Base-by-base conservation (phyloP, 2,113 vertebrate species). In the Malaclemys terrapin region DNA sequence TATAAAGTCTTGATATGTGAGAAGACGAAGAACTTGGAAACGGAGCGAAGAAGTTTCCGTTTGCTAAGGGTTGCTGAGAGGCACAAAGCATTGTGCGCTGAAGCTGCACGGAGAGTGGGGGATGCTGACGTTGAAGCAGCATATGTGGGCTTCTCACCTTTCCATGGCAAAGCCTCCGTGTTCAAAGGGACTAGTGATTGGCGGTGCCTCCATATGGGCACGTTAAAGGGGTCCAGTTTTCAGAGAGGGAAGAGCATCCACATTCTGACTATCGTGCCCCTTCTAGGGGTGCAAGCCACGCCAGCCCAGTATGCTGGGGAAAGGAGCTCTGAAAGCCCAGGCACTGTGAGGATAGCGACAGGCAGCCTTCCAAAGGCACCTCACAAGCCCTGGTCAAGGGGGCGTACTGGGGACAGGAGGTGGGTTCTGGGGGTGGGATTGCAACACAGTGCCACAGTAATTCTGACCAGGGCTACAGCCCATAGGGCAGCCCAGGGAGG, bases 1-100 rank as follows among this genome's bases (percentile, higher is more conserved):
- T 83, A 87, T 76, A 76, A 1, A 0, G 10, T 19, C 81, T 80
- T 91, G 86, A 88, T 78, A 54, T 89, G 78, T 78, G 90, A 86
- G 93, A 94, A 14, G 54, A 50, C 45, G 5, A 19, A 94, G 81
- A 89, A 47, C 27, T 72, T 85, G 81, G 45, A 85, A 78, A 53
- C 27, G 80, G 80, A 19, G 49, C 22, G 76, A 52, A 54, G 83
- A 93, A 80, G 50, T 85, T 95, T 91, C 90, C 57, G 49, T 75
- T 80, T 22, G 1, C 0, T 0, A 14, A 87, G 82, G 85, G 85
- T 0, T 90, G 84, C 78, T 42, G 62, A 17, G 54, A 8, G 3
- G 29, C 5, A 11, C 22, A 62, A 86, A 82, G 35, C 54, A 38
- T 35, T 83, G 87, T 85, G 53, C 69, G 54, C 35, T 1, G 1